Evolutionary conservation across 2,888 invertebrate species (phyloP).

Genomic region (Tenodera sinensis): DNA sequence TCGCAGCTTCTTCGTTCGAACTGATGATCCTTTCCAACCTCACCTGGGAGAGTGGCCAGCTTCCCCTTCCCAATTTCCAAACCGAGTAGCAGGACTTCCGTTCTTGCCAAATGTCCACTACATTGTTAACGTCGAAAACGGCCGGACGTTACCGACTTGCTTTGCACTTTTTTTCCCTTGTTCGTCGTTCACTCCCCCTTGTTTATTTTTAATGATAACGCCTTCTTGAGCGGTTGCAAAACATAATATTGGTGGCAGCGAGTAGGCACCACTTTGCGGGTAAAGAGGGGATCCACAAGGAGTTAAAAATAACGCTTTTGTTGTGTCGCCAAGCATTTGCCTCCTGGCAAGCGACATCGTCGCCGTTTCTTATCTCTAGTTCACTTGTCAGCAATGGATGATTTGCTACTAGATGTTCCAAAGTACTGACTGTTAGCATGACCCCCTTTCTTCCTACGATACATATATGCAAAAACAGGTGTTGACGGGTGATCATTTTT

Average conservation of each 20-base stretch:
- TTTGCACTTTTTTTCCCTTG: background rate
- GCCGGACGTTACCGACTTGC: background rate
- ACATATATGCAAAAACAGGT: too few species aligned
- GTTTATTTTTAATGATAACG: background rate
- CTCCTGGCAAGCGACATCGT: background rate
- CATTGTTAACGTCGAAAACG: background rate
- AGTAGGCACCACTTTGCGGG: background rate
- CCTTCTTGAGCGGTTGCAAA: background rate
- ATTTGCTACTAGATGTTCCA: background rate
- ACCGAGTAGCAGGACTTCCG: background rate
- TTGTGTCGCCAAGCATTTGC: background rate
- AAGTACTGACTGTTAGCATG: background rate
- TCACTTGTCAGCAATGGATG: background rate
- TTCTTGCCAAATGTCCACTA: background rate
- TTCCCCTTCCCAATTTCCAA: background rate
- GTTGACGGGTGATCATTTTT: too few species aligned
- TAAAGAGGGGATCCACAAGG: background rate
- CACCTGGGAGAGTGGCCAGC: background rate
- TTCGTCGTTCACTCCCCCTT: background rate
- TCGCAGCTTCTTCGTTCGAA: background rate
- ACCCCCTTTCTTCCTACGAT: too few species aligned
- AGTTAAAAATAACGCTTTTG: background rate
- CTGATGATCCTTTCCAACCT: background rate
- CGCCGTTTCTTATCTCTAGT: background rate
- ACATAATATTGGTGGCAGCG: background rate